Conservation (phyloP, 23 tunicate species). For the Styela clava region DNA sequence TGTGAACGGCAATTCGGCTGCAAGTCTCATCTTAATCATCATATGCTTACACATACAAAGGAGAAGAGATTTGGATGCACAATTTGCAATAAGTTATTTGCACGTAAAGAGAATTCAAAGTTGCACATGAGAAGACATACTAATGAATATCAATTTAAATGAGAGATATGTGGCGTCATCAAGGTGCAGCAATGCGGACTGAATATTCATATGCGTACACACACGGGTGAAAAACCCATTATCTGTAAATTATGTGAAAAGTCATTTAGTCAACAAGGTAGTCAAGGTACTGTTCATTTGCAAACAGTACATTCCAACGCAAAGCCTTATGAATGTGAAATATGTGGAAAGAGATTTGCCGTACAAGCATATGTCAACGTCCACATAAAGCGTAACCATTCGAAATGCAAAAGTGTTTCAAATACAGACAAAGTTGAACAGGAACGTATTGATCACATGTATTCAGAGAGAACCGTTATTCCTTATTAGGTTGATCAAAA, state of each 20-base stretch:
- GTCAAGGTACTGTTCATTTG: conserved; percentile 37
- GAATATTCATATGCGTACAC: not conserved
- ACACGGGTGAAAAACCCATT: conserved; percentile 7
- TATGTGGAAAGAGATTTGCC: conserved; percentile 53
- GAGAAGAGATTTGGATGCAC: not conserved
- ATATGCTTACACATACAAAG: not conserved
- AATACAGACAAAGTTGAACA: no score
- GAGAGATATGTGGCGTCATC: not conserved
- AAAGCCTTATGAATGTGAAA: conserved; percentile 41
- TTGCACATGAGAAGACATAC: not conserved
- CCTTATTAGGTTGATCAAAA: no score
- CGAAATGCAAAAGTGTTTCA: no score
- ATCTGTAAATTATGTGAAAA: conserved; percentile 54
- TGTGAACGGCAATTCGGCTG: not conserved
- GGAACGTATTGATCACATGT: no score
- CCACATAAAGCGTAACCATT: no score
- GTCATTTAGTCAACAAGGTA: conserved; percentile 50
- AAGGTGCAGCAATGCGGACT: not conserved
- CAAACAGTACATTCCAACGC: conserved; percentile 44
- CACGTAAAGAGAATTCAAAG: not conserved
- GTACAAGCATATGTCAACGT: conserved; percentile 44
- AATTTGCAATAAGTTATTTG: not conserved
- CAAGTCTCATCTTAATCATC: not conserved
- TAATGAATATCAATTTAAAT: not conserved
- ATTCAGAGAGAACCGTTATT: no score